Percentiles rank a stretch among this genome's conserved stretches.
Evolutionary conservation across 2,888 invertebrate species (phyloP).

Genomic region (Mythimna albipuncta): DNA sequence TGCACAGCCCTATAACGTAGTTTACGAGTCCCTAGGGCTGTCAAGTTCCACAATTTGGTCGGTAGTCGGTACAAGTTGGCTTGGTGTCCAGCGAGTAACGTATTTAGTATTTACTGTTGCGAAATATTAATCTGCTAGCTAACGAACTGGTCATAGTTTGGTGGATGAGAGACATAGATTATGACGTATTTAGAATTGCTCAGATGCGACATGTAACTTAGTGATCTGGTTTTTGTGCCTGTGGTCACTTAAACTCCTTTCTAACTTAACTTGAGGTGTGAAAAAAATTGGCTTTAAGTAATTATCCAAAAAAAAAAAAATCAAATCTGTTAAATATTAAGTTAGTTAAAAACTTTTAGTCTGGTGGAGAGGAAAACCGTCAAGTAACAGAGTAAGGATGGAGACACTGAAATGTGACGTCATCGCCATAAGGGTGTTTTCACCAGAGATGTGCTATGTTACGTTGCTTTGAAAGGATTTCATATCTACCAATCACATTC

Average conservation of each 20-base stretch:
- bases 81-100: slow-evolving; percentile 86
- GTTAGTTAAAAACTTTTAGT: too few relatives aligned
- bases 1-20: slow-evolving; percentile 68
- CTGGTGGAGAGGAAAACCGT: too few relatives aligned
- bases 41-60: slow-evolving; percentile 87
- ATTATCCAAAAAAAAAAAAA: too few relatives aligned
- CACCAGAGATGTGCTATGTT: too few relatives aligned
- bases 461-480: too few relatives aligned
- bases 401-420: too few relatives aligned
- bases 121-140: slow-evolving; percentile 88
- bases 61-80: slow-evolving; percentile 78
- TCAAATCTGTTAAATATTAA: too few relatives aligned
- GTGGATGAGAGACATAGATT: slow-evolving; percentile 74
- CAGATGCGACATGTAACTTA: slow-evolving; percentile 63
- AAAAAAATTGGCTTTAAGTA: too few relatives aligned
- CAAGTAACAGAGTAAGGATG: too few relatives aligned
- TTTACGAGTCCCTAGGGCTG: slow-evolving; percentile 79
- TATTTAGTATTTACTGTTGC: slow-evolving; percentile 89
- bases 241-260: not conserved
- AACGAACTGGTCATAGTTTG: slow-evolving; percentile 86
- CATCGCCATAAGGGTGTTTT: too few relatives aligned
- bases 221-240: not conserved
- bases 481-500: too few relatives aligned
- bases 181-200: slow-evolving; percentile 35
- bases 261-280: too few relatives aligned